Base-by-base conservation (phyloP, 1,140 invertebrate genomes). In the Scaptodrosophila lebanonensis region DNA sequence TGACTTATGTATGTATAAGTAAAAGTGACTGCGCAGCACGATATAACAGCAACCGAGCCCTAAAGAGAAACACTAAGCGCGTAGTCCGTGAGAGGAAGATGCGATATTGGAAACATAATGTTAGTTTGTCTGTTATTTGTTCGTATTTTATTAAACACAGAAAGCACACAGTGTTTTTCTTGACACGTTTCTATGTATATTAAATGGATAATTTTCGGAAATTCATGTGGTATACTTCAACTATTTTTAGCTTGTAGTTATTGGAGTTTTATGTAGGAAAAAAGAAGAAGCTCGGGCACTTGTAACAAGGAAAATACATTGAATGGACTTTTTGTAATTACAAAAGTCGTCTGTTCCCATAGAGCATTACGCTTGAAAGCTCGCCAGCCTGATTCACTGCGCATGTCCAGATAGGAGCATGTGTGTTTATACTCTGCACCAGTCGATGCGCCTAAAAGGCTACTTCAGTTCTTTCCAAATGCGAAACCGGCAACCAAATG, bases 301-400 rank as follows among this genome's bases (percentile, higher is more conserved):
- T 65, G 43, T 65, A 43, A 13, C 25, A 42, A 57, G 47, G 38
- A 57, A 65, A 65, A 65, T 32, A 65, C 42, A 53, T 61, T 33
- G 65, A 53, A 68, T 68, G 50, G 42, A 68, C 40, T 47, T 62
- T 50, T 42, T 65, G 33, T 66, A 45, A n/a, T 66, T 36, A 62
- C 30, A 66, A 65, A 57, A 71, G 57, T 57, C n/a, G n/a, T 18
- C 20, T 20, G 12, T 29, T 20, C 16, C 12, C 17, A 11, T 53
- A 17, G n/a, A 27, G 15, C 15, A 20, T 12, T 29, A 39, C 18
- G 3, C 35, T 33, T 29, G 18, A 52, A 72, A 72, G 69, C 69
- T 72, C 29, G n/a, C 6, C 5, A n/a, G n/a, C n/a, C n/a, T n/a
- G n/a, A n/a, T n/a, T n/a, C 18, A 11, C 7, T 69, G 66, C 66